Evolutionary conservation across 1,140 invertebrate species (phyloP).

Genomic region (Musca vetustissima): DNA sequence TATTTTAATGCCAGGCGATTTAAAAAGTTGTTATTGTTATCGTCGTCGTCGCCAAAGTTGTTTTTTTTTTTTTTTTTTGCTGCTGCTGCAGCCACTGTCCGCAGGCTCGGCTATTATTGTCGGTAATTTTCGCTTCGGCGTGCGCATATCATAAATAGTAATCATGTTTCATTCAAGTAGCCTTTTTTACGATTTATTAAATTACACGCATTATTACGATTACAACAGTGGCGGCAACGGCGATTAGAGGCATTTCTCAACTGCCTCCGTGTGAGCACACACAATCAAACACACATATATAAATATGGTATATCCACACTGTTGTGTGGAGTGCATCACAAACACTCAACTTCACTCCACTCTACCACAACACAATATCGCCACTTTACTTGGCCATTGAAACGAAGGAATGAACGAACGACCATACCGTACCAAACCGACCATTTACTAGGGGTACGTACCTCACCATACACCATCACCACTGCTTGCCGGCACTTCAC

Average conservation of each 20-base stretch:
- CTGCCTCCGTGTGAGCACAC: constrained; percentile 25
- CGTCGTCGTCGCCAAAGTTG: too few relatives aligned
- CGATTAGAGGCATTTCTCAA: constrained; percentile 29
- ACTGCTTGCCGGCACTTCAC: too few relatives aligned
- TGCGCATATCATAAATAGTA: constrained; percentile 32
- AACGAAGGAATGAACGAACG: too few relatives aligned
- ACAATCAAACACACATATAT: too few relatives aligned
- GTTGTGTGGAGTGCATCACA: constrained; percentile 1
- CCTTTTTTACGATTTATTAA: constrained; percentile 33
- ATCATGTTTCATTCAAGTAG: constrained; percentile 34
- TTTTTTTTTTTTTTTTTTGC: not conserved
- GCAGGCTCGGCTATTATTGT: constrained; percentile 16
- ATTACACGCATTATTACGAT: constrained; percentile 33
- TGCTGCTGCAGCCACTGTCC: not conserved
- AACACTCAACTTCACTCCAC: not conserved
- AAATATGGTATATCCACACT: too few relatives aligned
- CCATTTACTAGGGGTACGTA: too few relatives aligned
- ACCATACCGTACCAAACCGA: too few relatives aligned
- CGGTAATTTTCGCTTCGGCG: constrained; percentile 23
- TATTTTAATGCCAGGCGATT: too few relatives aligned
- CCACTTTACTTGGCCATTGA: too few relatives aligned
- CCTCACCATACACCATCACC: too few relatives aligned
- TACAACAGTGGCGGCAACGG: constrained; percentile 28
- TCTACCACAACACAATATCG: not conserved
- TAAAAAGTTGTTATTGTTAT: too few relatives aligned